A percentile compares a stretch with the other conserved stretches of the same genome.
Conservation (phyloP, 2,888 invertebrate species). For the Hipparchia semele region DNA sequence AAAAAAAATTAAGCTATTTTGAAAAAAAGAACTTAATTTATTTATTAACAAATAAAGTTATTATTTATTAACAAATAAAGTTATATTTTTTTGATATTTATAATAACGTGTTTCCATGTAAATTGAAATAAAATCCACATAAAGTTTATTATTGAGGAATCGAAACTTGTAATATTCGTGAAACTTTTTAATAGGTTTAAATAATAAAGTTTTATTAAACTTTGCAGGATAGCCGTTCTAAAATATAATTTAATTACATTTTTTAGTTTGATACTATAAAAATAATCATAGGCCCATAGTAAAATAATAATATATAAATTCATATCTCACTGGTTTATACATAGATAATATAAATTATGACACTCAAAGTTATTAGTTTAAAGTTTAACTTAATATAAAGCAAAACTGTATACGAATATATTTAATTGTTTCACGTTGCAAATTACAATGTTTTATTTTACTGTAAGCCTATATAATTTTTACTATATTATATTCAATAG, state of each 20-base stretch:
- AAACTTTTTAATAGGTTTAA: neutral
- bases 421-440: neutral
- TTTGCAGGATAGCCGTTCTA: neutral
- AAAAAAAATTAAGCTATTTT: no score
- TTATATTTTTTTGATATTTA: neutral
- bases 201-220: neutral
- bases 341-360: no score
- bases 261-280: neutral
- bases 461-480: conserved; percentile 13
- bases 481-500: conserved; percentile 14
- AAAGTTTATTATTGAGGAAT: neutral
- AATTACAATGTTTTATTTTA: neutral
- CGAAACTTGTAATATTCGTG: neutral
- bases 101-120: neutral
- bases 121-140: neutral
- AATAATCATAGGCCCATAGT: neutral
- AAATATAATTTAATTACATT: neutral
- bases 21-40: no score
- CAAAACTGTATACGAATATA: neutral
- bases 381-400: neutral
- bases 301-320: neutral
- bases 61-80: no score
- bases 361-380: no score
- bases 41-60: no score
- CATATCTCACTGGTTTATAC: no score